Evolutionary conservation across 35 echinoderm and acorn worm species (phyloP).

Genomic region (Heliocidaris tuberculata): DNA sequence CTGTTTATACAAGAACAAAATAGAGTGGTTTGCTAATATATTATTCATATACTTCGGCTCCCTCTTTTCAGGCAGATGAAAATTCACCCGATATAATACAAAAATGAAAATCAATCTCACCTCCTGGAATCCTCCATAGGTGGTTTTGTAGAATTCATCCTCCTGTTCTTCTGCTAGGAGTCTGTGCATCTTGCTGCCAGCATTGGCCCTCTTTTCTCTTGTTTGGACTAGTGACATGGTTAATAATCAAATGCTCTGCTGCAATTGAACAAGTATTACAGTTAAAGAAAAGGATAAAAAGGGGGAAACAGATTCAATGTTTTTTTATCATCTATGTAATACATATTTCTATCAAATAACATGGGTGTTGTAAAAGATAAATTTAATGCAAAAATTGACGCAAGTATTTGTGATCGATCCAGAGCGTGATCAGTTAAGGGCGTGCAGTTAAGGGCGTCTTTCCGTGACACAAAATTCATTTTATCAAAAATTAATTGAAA

Average conservation of each 20-base stretch:
- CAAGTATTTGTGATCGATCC: too few relatives aligned
- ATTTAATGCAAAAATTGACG: too few relatives aligned
- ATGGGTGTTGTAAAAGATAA: too few relatives aligned
- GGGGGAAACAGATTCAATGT: background rate
- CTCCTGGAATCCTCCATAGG: slow-evolving; percentile 96
- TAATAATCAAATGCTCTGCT: background rate
- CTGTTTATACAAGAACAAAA: too few relatives aligned
- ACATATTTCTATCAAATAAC: too few relatives aligned
- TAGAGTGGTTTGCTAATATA: too few relatives aligned
- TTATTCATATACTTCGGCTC: too few relatives aligned
- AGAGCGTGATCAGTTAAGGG: too few relatives aligned
- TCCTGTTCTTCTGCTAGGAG: slow-evolving; percentile 90
- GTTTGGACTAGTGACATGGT: slow-evolving; percentile 63
- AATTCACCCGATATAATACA: background rate
- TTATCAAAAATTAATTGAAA: too few relatives aligned
- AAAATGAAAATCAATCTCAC: slow-evolving; percentile 28
- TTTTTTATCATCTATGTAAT: too few relatives aligned
- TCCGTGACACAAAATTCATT: too few relatives aligned
- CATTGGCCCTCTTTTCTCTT: slow-evolving; percentile 77
- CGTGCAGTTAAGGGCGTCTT: too few relatives aligned
- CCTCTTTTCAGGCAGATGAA: background rate
- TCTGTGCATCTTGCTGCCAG: slow-evolving; percentile 82
- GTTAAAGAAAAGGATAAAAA: background rate
- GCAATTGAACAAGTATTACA: background rate
- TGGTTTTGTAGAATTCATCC: slow-evolving; percentile 97